phyloP scores from a whole-genome alignment of 2,888 invertebrate species.

The Desoria tigrina region DNA sequence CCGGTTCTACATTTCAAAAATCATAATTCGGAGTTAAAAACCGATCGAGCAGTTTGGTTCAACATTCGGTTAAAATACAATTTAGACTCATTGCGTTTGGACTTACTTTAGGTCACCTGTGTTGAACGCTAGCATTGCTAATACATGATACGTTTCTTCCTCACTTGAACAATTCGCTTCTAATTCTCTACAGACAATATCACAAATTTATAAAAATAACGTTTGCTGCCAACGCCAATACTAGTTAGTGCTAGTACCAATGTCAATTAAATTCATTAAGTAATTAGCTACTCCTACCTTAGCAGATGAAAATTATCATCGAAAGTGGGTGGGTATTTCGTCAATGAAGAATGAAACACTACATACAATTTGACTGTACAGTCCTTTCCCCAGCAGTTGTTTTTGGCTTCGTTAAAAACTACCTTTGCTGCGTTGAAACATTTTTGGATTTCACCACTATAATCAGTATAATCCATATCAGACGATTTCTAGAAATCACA shows the following conservation, averaged over 20 bases:
- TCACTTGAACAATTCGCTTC: conserved; percentile 13
- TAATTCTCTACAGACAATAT: conserved; percentile 2
- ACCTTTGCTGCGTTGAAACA: conserved; percentile 1
- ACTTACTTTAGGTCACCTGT: background rate
- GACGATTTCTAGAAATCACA: no score
- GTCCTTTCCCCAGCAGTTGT: conserved; percentile 3
- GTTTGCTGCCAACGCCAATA: no score
- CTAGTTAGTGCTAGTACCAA: no score
- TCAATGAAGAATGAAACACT: background rate
- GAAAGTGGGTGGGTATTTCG: conserved; percentile 1
- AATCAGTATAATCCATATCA: background rate
- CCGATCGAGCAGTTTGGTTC: no score
- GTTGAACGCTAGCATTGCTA: conserved; percentile 2
- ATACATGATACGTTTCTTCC: conserved; percentile 4
- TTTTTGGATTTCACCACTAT: background rate
- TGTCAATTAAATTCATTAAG: no score
- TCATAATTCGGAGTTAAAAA: background rate
- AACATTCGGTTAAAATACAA: background rate
- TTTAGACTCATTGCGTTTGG: background rate
- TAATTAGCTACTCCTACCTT: no score
- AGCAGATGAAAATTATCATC: no score
- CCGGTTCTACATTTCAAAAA: conserved; percentile 6
- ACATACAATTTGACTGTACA: conserved; percentile 9
- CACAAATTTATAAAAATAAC: background rate
- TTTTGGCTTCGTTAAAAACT: background rate